A percentile compares a stretch with the other conserved stretches of the same genome.
Conservation (phyloP, 1,140 invertebrate species). For the Drosophila punjabiensis region DNA sequence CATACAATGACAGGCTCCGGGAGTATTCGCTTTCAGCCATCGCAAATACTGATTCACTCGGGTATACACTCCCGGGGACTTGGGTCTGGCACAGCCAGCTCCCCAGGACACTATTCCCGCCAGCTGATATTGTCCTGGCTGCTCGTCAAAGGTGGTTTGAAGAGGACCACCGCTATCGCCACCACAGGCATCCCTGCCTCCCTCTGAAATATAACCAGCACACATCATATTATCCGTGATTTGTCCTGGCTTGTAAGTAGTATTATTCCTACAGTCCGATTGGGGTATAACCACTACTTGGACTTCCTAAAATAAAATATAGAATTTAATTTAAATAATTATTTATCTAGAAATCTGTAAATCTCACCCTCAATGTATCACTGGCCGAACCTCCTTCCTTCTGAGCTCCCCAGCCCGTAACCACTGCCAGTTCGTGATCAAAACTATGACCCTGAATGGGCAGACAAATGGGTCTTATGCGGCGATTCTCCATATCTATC, state of each 20-base stretch:
- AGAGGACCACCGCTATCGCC: constrained; percentile 90
- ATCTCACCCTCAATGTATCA: constrained; percentile 76
- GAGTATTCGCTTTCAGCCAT: constrained; percentile 89
- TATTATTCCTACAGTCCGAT: constrained; percentile 55
- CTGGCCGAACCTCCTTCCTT: constrained; percentile 87
- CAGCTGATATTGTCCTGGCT: constrained; percentile 68
- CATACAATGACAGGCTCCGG: constrained; percentile 86
- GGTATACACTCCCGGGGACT: constrained; percentile 90
- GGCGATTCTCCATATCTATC: constrained; percentile 86
- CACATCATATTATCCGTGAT: constrained; percentile 86
- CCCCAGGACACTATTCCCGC: constrained; percentile 89
- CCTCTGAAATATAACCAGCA: constrained; percentile 85
- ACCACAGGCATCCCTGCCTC: constrained; percentile 87
- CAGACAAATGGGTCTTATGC: constrained; percentile 90
- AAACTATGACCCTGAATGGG: constrained; percentile 88
- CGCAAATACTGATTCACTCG: constrained; percentile 88
- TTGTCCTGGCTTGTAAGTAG: constrained; percentile 53
- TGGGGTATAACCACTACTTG: constrained; percentile 85
- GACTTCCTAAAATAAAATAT: constrained; percentile 86
- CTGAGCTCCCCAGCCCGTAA: constrained; percentile 90
- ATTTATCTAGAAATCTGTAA: fast-evolving
- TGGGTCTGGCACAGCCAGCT: constrained; percentile 88
- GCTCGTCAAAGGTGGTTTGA: constrained; percentile 83
- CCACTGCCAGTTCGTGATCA: constrained; percentile 86
- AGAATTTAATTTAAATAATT: neutral